Evolutionary conservation across 2,888 invertebrate genomes (phyloP), one percentile per base, ranked within the genome.

Genomic region (Drosophila picticornis): DNA sequence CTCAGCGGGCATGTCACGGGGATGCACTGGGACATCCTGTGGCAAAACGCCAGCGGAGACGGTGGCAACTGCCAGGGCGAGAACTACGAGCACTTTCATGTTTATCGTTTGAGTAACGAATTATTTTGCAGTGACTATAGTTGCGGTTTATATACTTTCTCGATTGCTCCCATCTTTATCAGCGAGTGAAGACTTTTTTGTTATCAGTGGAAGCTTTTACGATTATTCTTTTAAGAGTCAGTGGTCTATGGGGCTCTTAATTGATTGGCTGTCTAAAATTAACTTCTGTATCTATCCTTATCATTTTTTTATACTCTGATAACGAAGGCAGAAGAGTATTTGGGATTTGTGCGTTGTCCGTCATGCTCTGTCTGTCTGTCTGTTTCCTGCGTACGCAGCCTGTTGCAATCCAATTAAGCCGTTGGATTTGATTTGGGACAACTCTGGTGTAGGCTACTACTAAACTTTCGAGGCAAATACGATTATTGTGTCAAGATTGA

Each of bases 81-180:
- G 57, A 52, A 90, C 83, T 65, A 90, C 64, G 60, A 90, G 67
- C 52, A 88, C 74, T 75, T 91, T 88, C 90, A 90, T 91, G 50
- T 64, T 75, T 59, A 80, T 74, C 60, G 57, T 48, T 62, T 31
- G 63, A 55, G 16, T n/a, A 83, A 74, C 67, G 74, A 90, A 73
- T 89, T 76, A 56, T 61, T 63, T 61, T 38, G 13, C 13, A 46
- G 9, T 29, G 31, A 27, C 13, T 40, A 56, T 2, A 4, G 0
- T 4, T 5, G 25, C 29, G 1, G 52, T 36, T 72, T 83, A 72
- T 80, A 78, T 53, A 19, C 32, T 29, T 22, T 19, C 4, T 2
- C 22, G 22, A 11, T 36, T 29, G 10, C 29, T 40, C 13, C 2
- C 27, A n/a, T 11, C 13, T 25, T 74, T 69, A 74, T 60, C 75